Evolutionary conservation across 2,888 invertebrate species (phyloP), one percentile per base, ranked within the genome.

Genomic region (Sabatieria punctata): DNA sequence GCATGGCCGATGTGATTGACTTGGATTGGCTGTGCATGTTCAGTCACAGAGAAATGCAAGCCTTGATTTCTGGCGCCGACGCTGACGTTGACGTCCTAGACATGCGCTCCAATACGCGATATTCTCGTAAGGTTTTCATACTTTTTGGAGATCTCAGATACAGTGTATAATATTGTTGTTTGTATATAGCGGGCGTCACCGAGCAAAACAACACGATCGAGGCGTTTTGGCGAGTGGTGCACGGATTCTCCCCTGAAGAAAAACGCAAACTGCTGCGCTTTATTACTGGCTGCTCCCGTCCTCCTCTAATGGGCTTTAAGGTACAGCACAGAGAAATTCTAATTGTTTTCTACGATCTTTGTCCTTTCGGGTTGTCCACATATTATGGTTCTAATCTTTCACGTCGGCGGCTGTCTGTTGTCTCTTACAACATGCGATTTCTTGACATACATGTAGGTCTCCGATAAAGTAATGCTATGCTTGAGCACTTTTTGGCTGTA

Each of bases 281-380:
- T 71, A 93, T 95, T 37, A 99, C 97, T 2, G 89, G 91, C 65
- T 95, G 95, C 65, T 95, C 95, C 0, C 71, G 93, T 49, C 89
- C 95, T 2, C 97, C 97, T 0, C 73, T 99, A 24, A 72, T 97
- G 36, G 97, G 97, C 2, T 97, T 97, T 64, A 89, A 86, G 77
- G 89, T 86, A 65, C 60, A 58, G 36, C 33, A 21, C 37, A 24
- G 6, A n/a, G 23, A 19, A 15, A n/a, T n/a, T n/a, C n/a, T n/a
- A n/a, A n/a, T n/a, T n/a, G n/a, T n/a, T n/a, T n/a, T n/a, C n/a
- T n/a, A n/a, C n/a, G n/a, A n/a, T n/a, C n/a, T n/a, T n/a, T n/a
- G n/a, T n/a, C n/a, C n/a, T n/a, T n/a, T n/a, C n/a, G n/a, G n/a
- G n/a, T n/a, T n/a, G n/a, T n/a, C n/a, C n/a, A n/a, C n/a, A n/a